Evolutionary conservation across 2,888 invertebrate genomes (phyloP).

Genomic region (Scaptomyza cyrtandrae): DNA sequence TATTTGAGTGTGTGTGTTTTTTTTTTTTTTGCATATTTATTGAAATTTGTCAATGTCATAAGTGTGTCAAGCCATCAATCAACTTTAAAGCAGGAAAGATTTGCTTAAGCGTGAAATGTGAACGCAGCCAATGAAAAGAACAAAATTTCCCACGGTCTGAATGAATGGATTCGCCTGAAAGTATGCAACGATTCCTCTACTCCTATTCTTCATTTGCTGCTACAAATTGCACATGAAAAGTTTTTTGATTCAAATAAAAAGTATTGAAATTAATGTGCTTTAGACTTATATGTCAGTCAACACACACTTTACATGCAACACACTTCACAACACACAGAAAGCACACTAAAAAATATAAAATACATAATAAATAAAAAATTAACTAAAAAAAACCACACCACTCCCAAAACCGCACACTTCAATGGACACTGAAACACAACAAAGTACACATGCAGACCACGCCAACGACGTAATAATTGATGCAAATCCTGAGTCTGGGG

Average conservation of each 20-base stretch:
- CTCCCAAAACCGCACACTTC: not conserved
- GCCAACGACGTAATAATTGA: not conserved
- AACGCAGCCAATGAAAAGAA: not conserved
- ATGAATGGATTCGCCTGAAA: not conserved
- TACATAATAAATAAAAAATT: not conserved
- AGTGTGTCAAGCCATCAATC: slow-evolving; percentile 56
- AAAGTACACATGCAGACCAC: not conserved
- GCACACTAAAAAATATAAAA: not conserved
- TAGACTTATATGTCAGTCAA: slow-evolving; percentile 7
- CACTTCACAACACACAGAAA: slow-evolving; percentile 12
- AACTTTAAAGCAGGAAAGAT: slow-evolving; percentile 37
- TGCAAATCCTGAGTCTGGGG: not conserved
- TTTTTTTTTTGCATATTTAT: slow-evolving; percentile 61
- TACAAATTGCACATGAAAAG: not conserved
- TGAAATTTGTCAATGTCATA: slow-evolving; percentile 79
- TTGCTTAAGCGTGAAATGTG: slow-evolving; percentile 11
- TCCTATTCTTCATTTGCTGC: not conserved
- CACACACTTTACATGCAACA: slow-evolving; percentile 5
- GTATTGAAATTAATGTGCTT: not conserved
- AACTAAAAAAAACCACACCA: not conserved
- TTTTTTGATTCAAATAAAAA: not conserved
- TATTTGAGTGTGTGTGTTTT: slow-evolving; percentile 1
- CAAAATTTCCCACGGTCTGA: not conserved
- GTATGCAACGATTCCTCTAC: slow-evolving; percentile 6
- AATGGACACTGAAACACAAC: slow-evolving; percentile 3